Evolutionary conservation across 2,888 invertebrate genomes (phyloP).

Genomic region (Camptogramma bilineatum): DNA sequence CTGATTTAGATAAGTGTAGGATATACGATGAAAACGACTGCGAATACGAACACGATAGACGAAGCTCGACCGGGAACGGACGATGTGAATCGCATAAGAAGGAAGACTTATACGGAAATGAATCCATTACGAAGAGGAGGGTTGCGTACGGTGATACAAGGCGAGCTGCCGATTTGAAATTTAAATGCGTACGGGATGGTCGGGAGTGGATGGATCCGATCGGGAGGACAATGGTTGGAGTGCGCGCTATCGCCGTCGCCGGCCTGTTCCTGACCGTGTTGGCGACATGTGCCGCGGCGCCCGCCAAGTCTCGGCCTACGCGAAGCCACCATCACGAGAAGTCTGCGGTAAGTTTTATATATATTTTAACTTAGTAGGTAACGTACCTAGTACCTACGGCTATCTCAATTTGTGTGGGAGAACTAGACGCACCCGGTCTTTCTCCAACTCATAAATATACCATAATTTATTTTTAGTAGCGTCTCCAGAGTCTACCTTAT

Average conservation of each 20-base stretch:
- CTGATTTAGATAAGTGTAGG: conserved; percentile 78
- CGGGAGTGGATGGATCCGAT: conserved; percentile 60
- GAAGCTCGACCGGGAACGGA: conserved; percentile 55
- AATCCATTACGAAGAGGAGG: conserved; percentile 69
- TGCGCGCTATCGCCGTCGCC: conserved; percentile 62
- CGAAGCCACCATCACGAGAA: conserved; percentile 65
- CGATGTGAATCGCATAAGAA: conserved; percentile 67
- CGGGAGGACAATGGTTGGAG: conserved; percentile 73
- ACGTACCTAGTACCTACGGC: conserved; percentile 9
- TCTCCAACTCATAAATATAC: conserved; percentile 49
- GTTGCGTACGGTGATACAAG: conserved; percentile 69
- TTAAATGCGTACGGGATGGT: conserved; percentile 69
- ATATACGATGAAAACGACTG: conserved; percentile 64
- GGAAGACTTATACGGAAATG: conserved; percentile 69
- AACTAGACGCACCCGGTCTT: conserved; percentile 42
- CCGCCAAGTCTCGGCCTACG: conserved; percentile 57
- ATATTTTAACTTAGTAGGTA: conserved; percentile 15
- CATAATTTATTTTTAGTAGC: conserved; percentile 60
- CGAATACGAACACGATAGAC: conserved; percentile 62
- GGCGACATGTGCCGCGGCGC: conserved; percentile 68
- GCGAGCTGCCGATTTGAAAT: conserved; percentile 74
- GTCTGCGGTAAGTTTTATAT: conserved; percentile 66
- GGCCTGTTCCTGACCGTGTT: conserved; percentile 68
- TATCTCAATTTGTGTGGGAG: conserved; percentile 39
- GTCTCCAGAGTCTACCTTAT: conserved; percentile 55